Conservation (phyloP, 2,888 invertebrate species). For the Harpalus rubripes region DNA sequence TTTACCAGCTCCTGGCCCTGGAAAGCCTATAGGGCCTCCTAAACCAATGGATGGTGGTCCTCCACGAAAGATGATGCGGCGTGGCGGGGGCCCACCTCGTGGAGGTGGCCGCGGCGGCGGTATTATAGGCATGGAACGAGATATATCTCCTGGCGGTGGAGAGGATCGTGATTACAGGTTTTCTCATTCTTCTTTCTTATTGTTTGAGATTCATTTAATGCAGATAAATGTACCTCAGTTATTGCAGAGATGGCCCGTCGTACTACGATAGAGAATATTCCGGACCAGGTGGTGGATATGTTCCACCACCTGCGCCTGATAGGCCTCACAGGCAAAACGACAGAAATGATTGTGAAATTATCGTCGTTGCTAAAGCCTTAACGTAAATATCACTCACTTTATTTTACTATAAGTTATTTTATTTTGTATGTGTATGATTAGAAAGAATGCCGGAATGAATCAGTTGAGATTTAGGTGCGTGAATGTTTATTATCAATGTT, state of each 20-base stretch:
- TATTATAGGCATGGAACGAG: conserved; percentile 57
- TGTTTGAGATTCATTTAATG: conserved; percentile 12
- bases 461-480: too few species aligned
- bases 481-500: too few species aligned
- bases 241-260: conserved; percentile 70
- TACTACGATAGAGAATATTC: conserved; percentile 74
- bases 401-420: too few species aligned
- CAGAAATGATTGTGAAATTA: conserved; percentile 94
- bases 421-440: too few species aligned
- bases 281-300: conserved; percentile 74
- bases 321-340: conserved; percentile 76
- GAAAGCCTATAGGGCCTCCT: conserved; percentile 59
- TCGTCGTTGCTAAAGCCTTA: conserved; percentile 89
- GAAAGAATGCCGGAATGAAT: too few species aligned
- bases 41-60: conserved; percentile 70
- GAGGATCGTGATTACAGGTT: conserved; percentile 66
- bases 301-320: conserved; percentile 74
- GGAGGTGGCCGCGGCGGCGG: conserved; percentile 69
- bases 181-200: not conserved
- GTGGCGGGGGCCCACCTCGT: conserved; percentile 68
- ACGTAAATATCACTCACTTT: conserved; percentile 82
- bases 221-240: conserved; percentile 26
- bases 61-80: conserved; percentile 68
- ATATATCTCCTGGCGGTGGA: conserved; percentile 56
- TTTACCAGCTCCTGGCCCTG: conserved; percentile 33